A percentile compares a stretch with the other conserved stretches of the same genome.
Conservation (phyloP, 2,113 vertebrate species). For the Sylvietta virens region DNA sequence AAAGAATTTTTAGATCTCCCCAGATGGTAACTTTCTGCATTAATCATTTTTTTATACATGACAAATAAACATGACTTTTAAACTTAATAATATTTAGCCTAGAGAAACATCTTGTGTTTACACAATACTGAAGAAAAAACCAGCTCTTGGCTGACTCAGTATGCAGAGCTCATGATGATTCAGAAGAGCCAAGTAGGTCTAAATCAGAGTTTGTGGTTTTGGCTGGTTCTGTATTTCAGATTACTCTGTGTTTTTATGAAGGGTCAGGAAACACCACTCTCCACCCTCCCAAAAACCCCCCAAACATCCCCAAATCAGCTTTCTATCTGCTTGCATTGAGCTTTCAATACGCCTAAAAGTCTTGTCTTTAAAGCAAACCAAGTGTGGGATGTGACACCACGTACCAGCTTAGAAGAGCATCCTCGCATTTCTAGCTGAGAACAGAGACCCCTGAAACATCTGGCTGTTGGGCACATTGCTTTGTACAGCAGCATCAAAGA, state of each 20-base stretch:
- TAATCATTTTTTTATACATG: background rate
- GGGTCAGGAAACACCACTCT: background rate
- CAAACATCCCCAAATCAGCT: background rate
- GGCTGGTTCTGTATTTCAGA: background rate
- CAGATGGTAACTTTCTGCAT: background rate
- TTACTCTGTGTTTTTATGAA: background rate
- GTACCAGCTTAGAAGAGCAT: background rate
- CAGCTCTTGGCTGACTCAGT: slow-evolving; percentile 35
- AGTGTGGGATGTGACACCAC: background rate
- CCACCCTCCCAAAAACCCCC: background rate
- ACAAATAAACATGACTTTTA: slow-evolving; percentile 40
- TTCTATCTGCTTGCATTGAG: background rate
- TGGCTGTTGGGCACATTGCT: background rate
- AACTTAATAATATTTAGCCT: slow-evolving; percentile 45
- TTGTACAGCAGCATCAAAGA: background rate
- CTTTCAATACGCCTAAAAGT: background rate
- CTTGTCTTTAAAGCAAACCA: background rate
- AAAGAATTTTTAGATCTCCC: background rate
- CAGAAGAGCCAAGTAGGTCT: slow-evolving; percentile 47
- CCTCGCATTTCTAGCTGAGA: background rate
- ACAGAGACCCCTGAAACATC: background rate
- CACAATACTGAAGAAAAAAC: slow-evolving; percentile 42
- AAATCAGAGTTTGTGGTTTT: slow-evolving; percentile 45
- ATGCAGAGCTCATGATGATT: slow-evolving; percentile 46
- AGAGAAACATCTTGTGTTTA: slow-evolving; percentile 57